Conservation (phyloP, 2,888 invertebrate species). For the Rhimphoctona megacephalus region DNA sequence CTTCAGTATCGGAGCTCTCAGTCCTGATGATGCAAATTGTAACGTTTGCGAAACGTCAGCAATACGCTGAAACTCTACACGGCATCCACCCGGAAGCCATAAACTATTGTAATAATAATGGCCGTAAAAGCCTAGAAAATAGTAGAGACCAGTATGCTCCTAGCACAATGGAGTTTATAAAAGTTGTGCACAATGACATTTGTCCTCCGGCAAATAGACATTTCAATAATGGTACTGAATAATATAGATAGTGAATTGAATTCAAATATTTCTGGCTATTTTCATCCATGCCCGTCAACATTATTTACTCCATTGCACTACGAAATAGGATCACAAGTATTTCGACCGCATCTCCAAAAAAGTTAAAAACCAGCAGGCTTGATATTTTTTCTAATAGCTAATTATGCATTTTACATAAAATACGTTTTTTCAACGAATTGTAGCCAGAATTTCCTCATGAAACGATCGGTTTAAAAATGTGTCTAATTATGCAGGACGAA, state of each 20-base stretch:
- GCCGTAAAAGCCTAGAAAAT: no score
- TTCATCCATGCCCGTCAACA: background rate
- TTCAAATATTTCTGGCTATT: slow-evolving; percentile 56
- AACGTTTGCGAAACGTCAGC: no score
- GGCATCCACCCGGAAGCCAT: no score
- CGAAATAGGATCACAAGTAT: background rate
- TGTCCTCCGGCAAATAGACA: slow-evolving; percentile 44
- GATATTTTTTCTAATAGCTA: background rate
- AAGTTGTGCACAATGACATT: slow-evolving; percentile 40
- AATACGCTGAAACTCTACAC: no score
- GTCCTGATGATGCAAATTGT: no score
- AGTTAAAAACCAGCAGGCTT: background rate
- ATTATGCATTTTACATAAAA: background rate
- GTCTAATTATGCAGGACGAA: no score
- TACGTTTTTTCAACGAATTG: background rate
- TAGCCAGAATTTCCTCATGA: background rate
- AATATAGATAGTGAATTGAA: slow-evolving; percentile 32
- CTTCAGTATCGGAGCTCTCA: no score
- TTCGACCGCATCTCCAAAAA: background rate
- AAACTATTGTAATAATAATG: no score
- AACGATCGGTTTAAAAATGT: background rate
- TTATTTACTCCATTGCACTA: background rate
- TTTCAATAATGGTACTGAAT: slow-evolving; percentile 60
- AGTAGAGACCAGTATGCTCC: background rate
- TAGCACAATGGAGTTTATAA: slow-evolving; percentile 1